These are phyloP conservation scores for Alcedo quadribrachys DNA, from an alignment of 2,797 vertebrate species.

Conservation along the genomic window DNA sequence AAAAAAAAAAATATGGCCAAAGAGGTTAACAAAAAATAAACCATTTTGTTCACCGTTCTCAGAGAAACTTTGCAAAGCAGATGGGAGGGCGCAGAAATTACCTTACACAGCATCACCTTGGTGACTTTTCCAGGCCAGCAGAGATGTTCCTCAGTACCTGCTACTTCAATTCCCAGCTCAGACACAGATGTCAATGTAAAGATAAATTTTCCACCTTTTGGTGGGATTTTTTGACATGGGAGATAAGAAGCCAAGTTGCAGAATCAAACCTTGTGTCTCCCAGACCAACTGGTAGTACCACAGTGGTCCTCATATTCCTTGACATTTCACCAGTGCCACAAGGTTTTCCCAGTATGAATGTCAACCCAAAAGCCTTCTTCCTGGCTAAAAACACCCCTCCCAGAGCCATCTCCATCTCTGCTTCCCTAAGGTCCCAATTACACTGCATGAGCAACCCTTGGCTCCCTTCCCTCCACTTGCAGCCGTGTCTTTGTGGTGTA, in stretches of 20 bases:
- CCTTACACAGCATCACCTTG: not conserved
- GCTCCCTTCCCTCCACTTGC: not conserved
- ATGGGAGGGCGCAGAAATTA: not conserved
- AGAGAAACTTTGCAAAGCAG: not conserved
- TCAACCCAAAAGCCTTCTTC: not conserved
- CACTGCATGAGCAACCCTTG: not conserved
- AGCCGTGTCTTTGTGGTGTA: not conserved
- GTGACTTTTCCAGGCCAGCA: slow-evolving; percentile 24
- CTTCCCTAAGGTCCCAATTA: not conserved
- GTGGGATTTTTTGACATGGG: not conserved
- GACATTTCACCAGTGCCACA: not conserved
- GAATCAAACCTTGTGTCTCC: not conserved
- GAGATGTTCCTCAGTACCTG: not conserved
- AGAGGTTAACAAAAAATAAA: not conserved
- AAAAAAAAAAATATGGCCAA: not conserved
- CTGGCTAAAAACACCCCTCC: not conserved
- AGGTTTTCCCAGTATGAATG: not conserved
- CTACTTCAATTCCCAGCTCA: slow-evolving; percentile 14
- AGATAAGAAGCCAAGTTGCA: not conserved
- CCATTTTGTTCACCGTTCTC: not conserved
- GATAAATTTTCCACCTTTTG: not conserved
- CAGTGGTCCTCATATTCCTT: not conserved
- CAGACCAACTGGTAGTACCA: not conserved
- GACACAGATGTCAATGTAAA: not conserved
- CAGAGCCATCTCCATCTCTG: not conserved